Percentiles rank a stretch among this genome's conserved stretches.
phyloP scores from a whole-genome alignment of 2,888 invertebrate genomes.

The Mythimna albipuncta region DNA sequence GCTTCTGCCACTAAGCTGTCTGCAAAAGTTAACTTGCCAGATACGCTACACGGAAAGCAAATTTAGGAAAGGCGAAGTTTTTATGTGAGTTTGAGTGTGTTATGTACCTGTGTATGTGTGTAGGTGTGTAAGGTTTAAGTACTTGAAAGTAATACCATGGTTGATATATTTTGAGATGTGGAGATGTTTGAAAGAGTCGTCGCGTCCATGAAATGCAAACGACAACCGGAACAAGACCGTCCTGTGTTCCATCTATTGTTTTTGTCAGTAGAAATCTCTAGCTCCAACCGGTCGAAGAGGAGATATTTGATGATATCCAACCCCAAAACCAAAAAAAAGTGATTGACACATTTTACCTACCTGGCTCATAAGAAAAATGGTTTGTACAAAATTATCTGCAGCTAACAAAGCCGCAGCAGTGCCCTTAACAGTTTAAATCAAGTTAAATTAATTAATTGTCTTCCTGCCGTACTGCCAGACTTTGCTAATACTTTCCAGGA shows the following conservation, averaged over 20 bases:
- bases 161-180: no score
- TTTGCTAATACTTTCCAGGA: constrained; percentile 62
- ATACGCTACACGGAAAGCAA: constrained; percentile 51
- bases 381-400: neutral
- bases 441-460: constrained; percentile 61
- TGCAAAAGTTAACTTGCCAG: constrained; percentile 53
- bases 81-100: constrained; percentile 29
- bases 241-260: no score
- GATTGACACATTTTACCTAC: no score
- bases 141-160: neutral
- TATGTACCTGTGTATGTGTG: neutral
- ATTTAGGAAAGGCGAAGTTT: constrained; percentile 47
- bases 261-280: no score
- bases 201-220: no score
- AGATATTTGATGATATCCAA: no score
- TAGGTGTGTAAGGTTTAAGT: constrained; percentile 8
- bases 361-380: neutral
- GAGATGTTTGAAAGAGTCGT: no score
- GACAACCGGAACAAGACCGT: no score
- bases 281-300: no score
- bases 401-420: neutral
- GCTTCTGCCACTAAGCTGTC: constrained; percentile 42
- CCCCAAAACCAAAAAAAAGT: no score
- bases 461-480: constrained; percentile 36
- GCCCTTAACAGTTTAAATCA: constrained; percentile 37